Conservation (phyloP, 1,140 invertebrate genomes). For the Holcopasites calliopsidis region DNA sequence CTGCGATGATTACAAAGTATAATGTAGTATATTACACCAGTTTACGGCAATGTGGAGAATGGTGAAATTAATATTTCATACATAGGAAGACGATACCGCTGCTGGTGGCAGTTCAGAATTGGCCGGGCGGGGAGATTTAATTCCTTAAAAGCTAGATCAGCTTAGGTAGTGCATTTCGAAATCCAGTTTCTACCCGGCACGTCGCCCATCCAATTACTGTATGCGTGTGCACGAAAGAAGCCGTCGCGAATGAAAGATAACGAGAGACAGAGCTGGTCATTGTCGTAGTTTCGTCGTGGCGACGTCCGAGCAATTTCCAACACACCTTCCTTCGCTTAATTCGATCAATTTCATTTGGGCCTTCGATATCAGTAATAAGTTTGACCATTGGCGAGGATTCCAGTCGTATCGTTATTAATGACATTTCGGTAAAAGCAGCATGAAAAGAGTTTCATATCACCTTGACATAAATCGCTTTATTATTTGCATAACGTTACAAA, state of each 20-base stretch:
- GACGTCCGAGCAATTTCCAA: neutral
- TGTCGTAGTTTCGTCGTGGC: neutral
- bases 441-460: conserved; percentile 2
- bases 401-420: conserved; percentile 32
- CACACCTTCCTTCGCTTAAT: neutral
- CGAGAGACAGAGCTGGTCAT: conserved; percentile 2
- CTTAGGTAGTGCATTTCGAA: conserved; percentile 45
- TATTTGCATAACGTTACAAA: neutral
- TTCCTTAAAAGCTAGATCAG: conserved; percentile 52
- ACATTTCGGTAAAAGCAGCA: conserved; percentile 24
- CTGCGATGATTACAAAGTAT: neutral
- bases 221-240: neutral
- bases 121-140: conserved; percentile 32
- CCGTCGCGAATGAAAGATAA: conserved; percentile 45
- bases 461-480: conserved; percentile 19
- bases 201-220: conserved; percentile 17
- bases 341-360: neutral
- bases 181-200: conserved; percentile 25
- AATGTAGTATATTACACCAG: too few relatives aligned
- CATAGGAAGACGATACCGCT: conserved; percentile 29
- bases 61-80: conserved; percentile 30
- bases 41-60: neutral
- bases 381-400: conserved; percentile 14
- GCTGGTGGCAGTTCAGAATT: neutral
- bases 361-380: conserved; percentile 22